Evolutionary conservation across 2,113 vertebrate species (phyloP).

Genomic region (Dasyprocta punctata): DNA sequence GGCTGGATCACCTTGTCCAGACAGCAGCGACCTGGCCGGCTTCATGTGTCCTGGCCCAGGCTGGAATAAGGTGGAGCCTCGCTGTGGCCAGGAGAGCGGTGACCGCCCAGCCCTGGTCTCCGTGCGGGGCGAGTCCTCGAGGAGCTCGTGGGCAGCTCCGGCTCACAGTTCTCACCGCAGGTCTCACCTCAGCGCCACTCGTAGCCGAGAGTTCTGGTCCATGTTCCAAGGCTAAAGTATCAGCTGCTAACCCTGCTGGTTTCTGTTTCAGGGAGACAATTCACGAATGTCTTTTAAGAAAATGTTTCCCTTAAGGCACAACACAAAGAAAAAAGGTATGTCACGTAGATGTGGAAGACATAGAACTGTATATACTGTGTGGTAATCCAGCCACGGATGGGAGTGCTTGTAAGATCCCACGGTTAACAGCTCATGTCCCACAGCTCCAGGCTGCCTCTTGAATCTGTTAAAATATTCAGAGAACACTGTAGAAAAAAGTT

Average conservation of each 20-base stretch:
- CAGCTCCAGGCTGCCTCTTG: no score
- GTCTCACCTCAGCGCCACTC: background rate
- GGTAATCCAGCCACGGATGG: background rate
- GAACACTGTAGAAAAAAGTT: no score
- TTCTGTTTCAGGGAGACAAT: constrained; percentile 79
- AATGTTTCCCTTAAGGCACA: constrained; percentile 61
- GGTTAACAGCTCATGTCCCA: no score
- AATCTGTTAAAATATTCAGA: no score
- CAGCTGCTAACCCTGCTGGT: constrained; percentile 48
- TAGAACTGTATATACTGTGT: constrained; percentile 9
- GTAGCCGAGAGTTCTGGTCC: background rate
- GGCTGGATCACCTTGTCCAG: background rate
- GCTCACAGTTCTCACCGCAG: background rate
- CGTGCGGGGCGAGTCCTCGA: background rate
- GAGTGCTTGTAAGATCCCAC: no score
- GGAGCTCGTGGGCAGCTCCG: accelerated
- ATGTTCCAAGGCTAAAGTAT: background rate
- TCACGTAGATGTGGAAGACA: background rate
- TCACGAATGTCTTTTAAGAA: constrained; percentile 57
- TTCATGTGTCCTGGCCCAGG: background rate
- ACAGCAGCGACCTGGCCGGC: background rate
- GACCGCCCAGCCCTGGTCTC: background rate
- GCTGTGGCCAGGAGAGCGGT: background rate
- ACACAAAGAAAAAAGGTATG: constrained; percentile 73
- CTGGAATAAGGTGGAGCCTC: no score